Percentiles rank a stretch among this genome's conserved stretches.
These are phyloP conservation scores for Galbula dea DNA, from an alignment of 2,113 vertebrate genomes.

Conservation along the genomic window DNA sequence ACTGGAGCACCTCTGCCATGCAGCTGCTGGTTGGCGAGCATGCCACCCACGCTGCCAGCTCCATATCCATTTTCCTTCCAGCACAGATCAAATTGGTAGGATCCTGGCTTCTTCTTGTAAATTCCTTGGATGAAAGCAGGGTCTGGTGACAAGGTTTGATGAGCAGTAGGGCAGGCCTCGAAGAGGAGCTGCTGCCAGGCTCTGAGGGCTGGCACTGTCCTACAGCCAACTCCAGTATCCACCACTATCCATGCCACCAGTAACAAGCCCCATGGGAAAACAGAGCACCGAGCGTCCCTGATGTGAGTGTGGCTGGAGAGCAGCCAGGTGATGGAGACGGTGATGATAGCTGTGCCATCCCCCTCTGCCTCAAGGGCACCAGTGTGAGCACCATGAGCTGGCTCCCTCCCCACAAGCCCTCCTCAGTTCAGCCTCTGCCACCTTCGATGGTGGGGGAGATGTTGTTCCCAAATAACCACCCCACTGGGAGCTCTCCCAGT, in stretches of 20 bases:
- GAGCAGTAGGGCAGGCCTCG: not conserved
- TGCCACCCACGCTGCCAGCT: fast-evolving
- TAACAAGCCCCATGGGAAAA: not conserved
- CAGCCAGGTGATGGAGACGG: not conserved
- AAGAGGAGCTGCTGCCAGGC: not conserved
- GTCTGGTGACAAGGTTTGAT: not conserved
- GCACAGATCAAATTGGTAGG: not conserved
- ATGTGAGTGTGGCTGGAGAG: not conserved
- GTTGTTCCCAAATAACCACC: fast-evolving
- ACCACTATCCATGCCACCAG: fast-evolving
- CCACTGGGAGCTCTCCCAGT: fast-evolving
- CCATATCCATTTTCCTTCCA: not conserved
- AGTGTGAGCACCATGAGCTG: not conserved
- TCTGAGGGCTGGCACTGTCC: not conserved
- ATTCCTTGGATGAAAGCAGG: not conserved
- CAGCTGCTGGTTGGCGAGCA: not conserved
- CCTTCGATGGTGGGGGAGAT: not conserved
- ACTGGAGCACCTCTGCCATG: not conserved
- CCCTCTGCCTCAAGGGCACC: not conserved
- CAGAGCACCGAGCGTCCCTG: fast-evolving
- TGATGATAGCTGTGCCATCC: not conserved
- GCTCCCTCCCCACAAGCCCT: not conserved
- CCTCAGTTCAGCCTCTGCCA: not conserved
- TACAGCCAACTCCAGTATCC: not conserved
- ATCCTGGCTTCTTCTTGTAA: not conserved